Percentiles rank a stretch among this genome's conserved stretches.
Evolutionary conservation across 2,113 vertebrate species (phyloP).

Genomic region (Anseranas semipalmata): DNA sequence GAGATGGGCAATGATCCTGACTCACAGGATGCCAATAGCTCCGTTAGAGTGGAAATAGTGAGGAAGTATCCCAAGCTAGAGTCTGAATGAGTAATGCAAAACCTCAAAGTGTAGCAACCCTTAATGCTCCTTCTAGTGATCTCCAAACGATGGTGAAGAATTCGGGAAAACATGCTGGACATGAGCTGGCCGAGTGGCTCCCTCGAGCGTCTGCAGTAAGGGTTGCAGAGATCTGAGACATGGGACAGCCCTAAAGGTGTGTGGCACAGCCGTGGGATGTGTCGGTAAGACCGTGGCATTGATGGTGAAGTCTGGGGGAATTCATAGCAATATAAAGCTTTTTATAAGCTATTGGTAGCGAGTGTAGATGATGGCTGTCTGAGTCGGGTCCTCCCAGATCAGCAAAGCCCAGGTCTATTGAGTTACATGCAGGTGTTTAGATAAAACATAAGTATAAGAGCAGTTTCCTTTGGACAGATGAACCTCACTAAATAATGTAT

Average conservation of each 20-base stretch:
- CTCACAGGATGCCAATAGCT: fast-evolving
- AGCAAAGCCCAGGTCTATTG: background rate
- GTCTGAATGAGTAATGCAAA: background rate
- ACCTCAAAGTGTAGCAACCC: background rate
- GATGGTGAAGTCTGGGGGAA: background rate
- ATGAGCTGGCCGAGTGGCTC: background rate
- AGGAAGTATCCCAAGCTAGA: background rate
- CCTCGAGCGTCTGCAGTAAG: background rate
- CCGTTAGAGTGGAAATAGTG: background rate
- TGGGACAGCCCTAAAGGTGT: background rate
- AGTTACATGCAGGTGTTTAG: background rate
- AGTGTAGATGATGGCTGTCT: background rate
- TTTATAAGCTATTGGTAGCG: background rate
- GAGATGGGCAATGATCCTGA: background rate
- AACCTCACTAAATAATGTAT: background rate
- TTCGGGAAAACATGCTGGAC: background rate
- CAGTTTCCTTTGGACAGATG: conserved; percentile 39
- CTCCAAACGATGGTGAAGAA: background rate
- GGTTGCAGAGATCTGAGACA: background rate
- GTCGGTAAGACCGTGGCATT: background rate
- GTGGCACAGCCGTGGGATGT: background rate
- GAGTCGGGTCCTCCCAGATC: background rate
- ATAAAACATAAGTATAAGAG: conserved; percentile 3
- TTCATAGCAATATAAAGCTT: background rate
- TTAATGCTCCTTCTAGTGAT: background rate